Percentiles rank a stretch among this genome's conserved stretches.
Evolutionary conservation across 2,113 vertebrate species (phyloP).

Genomic region (Otocyon megalotis): DNA sequence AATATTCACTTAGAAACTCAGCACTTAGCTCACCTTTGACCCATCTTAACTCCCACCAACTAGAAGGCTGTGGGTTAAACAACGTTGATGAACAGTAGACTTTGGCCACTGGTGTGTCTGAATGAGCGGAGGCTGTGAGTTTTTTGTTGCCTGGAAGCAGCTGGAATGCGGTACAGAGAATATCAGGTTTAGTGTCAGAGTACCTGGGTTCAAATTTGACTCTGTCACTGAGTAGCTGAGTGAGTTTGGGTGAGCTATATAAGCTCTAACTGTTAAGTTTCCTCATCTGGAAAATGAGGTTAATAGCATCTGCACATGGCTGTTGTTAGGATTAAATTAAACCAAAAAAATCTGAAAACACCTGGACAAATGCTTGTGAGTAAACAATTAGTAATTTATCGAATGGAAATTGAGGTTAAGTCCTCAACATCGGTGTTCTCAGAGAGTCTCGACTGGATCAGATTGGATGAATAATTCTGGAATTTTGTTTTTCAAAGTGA

Average conservation of each 20-base stretch:
- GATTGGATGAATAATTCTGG: not conserved
- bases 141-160: not conserved
- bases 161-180: not conserved
- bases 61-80: not conserved
- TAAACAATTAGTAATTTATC: constrained; percentile 29
- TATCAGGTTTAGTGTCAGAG: not conserved
- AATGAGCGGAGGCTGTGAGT: not conserved
- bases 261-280: not conserved
- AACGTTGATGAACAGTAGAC: not conserved
- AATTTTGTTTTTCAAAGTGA: not conserved
- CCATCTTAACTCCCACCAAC: not conserved
- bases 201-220: not conserved
- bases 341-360: not conserved
- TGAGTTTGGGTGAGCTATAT: not conserved
- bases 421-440: not conserved
- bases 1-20: not conserved
- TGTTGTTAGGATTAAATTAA: constrained; percentile 21
- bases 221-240: not conserved
- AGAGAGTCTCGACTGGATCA: not conserved
- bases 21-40: not conserved
- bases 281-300: constrained; percentile 43
- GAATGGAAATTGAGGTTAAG: not conserved
- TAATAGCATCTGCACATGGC: not conserved
- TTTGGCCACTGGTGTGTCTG: not conserved
- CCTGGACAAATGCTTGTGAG: not conserved